A percentile compares a stretch with the other conserved stretches of the same genome.
Conservation (phyloP, 2,888 invertebrate genomes). For the Allacma fusca region DNA sequence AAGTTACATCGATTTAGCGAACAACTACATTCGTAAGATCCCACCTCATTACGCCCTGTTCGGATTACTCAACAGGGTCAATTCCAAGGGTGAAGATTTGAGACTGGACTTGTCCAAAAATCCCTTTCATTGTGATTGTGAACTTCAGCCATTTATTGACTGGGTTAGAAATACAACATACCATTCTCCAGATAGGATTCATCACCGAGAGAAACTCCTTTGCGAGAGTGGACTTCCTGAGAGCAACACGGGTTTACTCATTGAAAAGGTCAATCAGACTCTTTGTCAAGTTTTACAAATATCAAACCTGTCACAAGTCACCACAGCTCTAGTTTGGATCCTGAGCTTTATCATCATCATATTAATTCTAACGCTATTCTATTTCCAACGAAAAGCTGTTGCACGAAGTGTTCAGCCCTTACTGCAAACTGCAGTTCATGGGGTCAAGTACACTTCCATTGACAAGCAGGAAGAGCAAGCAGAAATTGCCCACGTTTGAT, state of each 20-base stretch:
- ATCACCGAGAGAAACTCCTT: conserved; percentile 69
- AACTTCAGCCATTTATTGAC: conserved; percentile 69
- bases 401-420: conserved; percentile 71
- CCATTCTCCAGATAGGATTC: conserved; percentile 56
- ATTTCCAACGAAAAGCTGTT: conserved; percentile 71
- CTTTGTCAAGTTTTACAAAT: conserved; percentile 61
- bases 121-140: conserved; percentile 73
- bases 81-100: conserved; percentile 61
- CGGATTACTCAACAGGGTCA: conserved; percentile 48
- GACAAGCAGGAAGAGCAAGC: conserved; percentile 68
- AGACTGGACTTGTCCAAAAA: conserved; percentile 72
- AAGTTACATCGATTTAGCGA: conserved; percentile 74
- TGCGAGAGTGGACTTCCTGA: conserved; percentile 66
- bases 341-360: conserved; percentile 69
- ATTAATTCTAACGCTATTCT: conserved; percentile 70
- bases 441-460: conserved; percentile 78
- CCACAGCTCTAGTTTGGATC: conserved; percentile 68
- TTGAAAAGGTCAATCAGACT: conserved; percentile 60
- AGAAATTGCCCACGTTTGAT: conserved; percentile 63
- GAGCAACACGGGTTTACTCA: conserved; percentile 60
- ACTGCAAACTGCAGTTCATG: conserved; percentile 73
- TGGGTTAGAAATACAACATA: conserved; percentile 69
- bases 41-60: conserved; percentile 64
- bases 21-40: conserved; percentile 72
- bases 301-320: conserved; percentile 61